These are phyloP conservation scores for Dryoscopus gambensis DNA, from an alignment of 2,113 vertebrate genomes.

Conservation along the genomic window DNA sequence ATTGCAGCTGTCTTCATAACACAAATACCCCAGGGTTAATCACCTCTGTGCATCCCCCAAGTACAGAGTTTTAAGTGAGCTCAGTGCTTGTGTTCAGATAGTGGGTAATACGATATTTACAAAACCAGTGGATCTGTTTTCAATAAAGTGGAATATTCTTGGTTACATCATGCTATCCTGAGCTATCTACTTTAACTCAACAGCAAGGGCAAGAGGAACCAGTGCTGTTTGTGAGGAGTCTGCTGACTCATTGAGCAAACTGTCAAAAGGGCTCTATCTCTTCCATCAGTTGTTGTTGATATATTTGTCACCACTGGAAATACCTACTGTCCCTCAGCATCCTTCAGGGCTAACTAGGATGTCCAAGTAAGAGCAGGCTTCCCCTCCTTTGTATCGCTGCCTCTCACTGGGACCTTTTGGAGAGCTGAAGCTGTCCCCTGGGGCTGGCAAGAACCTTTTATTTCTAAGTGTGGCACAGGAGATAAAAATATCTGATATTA, in stretches of 20 bases:
- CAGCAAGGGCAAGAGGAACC: not conserved
- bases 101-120: not conserved
- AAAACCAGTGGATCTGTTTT: not conserved
- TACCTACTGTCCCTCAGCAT: not conserved
- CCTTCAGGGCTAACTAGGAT: not conserved
- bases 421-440: not conserved
- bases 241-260: not conserved
- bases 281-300: not conserved
- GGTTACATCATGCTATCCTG: not conserved
- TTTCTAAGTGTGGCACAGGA: not conserved
- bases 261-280: not conserved
- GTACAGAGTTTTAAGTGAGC: not conserved
- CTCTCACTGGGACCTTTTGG: not conserved
- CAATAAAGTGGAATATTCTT: not conserved
- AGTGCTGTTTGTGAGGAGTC: not conserved
- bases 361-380: not conserved
- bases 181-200: not conserved
- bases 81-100: not conserved
- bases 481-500: not conserved
- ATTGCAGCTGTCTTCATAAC: not conserved
- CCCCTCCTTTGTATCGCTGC: not conserved
- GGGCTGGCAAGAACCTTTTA: not conserved
- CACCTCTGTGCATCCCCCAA: rapidly evolving
- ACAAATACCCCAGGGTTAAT: not conserved
- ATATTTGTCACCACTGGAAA: not conserved